Evolutionary conservation across 2,113 vertebrate species (phyloP), one percentile per base, ranked within the genome.

Genomic region (Gopherus flavomarginatus): DNA sequence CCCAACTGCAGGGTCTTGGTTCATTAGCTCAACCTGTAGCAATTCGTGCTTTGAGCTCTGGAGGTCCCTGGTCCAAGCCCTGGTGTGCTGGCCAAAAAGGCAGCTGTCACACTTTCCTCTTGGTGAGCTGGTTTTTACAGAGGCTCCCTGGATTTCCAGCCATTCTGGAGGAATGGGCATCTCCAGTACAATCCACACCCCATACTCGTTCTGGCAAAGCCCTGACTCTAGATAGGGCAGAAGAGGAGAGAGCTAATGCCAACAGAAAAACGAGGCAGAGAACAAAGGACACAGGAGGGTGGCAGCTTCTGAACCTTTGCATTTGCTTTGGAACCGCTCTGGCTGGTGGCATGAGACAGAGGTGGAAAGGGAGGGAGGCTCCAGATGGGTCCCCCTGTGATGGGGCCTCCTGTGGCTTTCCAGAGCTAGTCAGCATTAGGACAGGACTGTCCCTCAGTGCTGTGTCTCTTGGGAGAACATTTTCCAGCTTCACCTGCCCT

Each of bases 401-500:
- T 31, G 29, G 27, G 62, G 29, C 16, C 35, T 69, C 62, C 35
- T 19, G 35, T 69, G 35, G 62, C 62, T 69, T 69, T 69, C 62
- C 8, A n/a, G 16, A 35, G 62, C 62, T n/a, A 21, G 35, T 35
- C 62, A 38, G 35, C 8, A 2, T 38, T 38, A 42, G 82, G 5
- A 1, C 1, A 0, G 49, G 56, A 90, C 95, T 91, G 90, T 94
- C 82, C 94, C 91, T 97, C 96, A 94, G 85, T 0, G 77, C 7
- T 29, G 52, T 57, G 2, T 86, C 86, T 97, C 96, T 96, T 95
- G n/a, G 1, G 86, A 90, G 96, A 95, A 90, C 96, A 49, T 85
- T 97, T 97, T 95, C 95, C 96, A 95, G 85, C 92, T 95, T 97
- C 93, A 93, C 94, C 96, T 90, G 91, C 83, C 93, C 90, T 3